These are phyloP conservation scores for Drepanosiphum platanoidis DNA, from an alignment of 2,888 invertebrate genomes.

Conservation along the genomic window DNA sequence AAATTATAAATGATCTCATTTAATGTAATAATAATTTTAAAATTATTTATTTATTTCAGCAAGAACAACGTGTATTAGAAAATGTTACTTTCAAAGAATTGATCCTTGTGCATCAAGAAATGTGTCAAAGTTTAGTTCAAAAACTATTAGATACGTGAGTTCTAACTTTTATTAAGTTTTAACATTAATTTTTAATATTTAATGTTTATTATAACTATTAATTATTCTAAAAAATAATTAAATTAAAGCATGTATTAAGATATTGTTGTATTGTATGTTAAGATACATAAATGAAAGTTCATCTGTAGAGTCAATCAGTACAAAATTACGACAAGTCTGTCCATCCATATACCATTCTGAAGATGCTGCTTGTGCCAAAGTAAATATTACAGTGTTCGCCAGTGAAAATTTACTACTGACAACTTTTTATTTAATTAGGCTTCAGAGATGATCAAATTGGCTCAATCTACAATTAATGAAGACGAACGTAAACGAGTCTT, in stretches of 20 bases:
- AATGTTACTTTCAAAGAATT: slow-evolving; percentile 77
- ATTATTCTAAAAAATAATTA: slow-evolving; percentile 34
- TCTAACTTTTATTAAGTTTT: slow-evolving; percentile 34
- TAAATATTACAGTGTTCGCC: slow-evolving; percentile 67
- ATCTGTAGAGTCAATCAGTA: slow-evolving; percentile 90
- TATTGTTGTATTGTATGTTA: slow-evolving; percentile 22
- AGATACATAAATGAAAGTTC: slow-evolving; percentile 95
- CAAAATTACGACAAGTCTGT: slow-evolving; percentile 86
- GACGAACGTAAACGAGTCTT: slow-evolving; percentile 79
- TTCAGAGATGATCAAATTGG: slow-evolving; percentile 86
- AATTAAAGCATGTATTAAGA: not conserved
- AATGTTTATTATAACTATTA: not conserved
- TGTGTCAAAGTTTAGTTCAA: slow-evolving; percentile 80
- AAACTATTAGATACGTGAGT: slow-evolving; percentile 80
- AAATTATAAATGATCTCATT: slow-evolving; percentile 2
- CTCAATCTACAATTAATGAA: slow-evolving; percentile 78
- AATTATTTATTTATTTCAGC: no score
- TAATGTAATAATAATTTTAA: slow-evolving; percentile 63
- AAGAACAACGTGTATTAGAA: slow-evolving; percentile 72
- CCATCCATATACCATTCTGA: slow-evolving; percentile 93
- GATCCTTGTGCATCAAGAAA: slow-evolving; percentile 80
- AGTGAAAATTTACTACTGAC: not conserved
- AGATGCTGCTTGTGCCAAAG: slow-evolving; percentile 96
- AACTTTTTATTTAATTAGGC: slow-evolving; percentile 69
- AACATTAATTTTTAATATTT: not conserved